Evolutionary conservation across 2,113 vertebrate genomes (phyloP), one percentile per base, ranked within the genome.

Genomic region (Cygnus buccinator): DNA sequence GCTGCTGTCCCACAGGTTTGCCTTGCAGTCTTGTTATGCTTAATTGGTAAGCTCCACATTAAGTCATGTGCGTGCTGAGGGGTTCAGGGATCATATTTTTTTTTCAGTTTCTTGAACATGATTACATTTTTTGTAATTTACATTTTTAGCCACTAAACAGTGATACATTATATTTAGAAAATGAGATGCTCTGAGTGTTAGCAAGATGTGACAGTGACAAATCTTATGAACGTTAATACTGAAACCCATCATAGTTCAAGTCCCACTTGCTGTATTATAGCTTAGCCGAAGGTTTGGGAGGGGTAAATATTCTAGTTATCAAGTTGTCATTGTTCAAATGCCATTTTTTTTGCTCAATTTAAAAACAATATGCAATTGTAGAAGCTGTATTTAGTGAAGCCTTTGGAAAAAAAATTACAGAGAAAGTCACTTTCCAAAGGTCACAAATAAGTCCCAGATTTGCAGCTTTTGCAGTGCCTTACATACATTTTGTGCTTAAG

Each of bases 91-190:
- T 75, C 65, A 66, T 33, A 57, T 80, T 41, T 41, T 95, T 95
- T 95, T 95, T 95, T 97, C 75, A 50, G 59, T 92, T 92, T 95
- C 91, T 85, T 92, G 81, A 96, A 58, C 94, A 80, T 94, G 94
- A 97, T 96, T 90, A 93, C 80, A 85, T 90, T 89, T 96, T 97
- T 94, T 89, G 80, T 93, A 79, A 97, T 96, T 96, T 98, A 86
- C 93, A 84, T 94, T 97, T 97, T 93, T 74, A 94, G 92, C 82
- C 81, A 93, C 94, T 93, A 86, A 91, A 94, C 79, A 93, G 70
- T 92, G 90, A 94, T 94, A 82, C 78, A 84, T 94, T 97, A 94
- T 94, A 92, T 95, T 96, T 96, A 93, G 95, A 87, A 97, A 97
- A 97, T 92, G 77, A 95, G 88, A 95, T 94, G 76, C 84, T 94